Evolutionary conservation across 2,888 invertebrate species (phyloP).

Genomic region (Cantharis lateralis): DNA sequence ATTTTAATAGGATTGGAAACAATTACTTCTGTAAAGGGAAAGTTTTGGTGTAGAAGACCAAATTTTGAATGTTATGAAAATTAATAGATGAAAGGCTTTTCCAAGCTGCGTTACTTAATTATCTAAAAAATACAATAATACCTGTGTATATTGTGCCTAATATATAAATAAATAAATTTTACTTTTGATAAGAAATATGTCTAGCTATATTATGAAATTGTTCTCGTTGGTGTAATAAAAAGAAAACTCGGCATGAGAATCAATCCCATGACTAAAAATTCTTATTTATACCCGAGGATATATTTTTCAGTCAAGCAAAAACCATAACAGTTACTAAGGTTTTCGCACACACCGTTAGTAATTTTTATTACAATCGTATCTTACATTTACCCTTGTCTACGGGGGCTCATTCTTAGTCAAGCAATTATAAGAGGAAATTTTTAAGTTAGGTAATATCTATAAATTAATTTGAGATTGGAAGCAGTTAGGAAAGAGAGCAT

Average conservation of each 20-base stretch:
- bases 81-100: no score
- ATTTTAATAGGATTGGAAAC: no score
- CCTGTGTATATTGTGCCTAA: neutral
- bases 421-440: constrained; percentile 54
- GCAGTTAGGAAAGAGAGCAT: neutral
- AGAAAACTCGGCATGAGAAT: constrained; percentile 20
- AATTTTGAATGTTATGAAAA: no score
- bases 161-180: neutral
- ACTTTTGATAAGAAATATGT: neutral
- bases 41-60: no score
- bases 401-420: constrained; percentile 54
- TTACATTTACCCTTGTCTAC: constrained; percentile 45
- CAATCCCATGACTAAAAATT: constrained; percentile 29
- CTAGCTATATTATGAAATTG: neutral
- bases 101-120: no score
- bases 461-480: constrained; percentile 42
- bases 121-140: no score
- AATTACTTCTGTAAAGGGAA: no score
- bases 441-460: constrained; percentile 53
- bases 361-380: constrained; percentile 50
- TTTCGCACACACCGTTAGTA: constrained; percentile 45
- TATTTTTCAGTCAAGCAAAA: constrained; percentile 35
- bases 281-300: constrained; percentile 30
- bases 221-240: constrained; percentile 4
- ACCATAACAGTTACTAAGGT: constrained; percentile 41